Evolutionary conservation across 2,888 invertebrate genomes (phyloP), one percentile per base, ranked within the genome.

Genomic region (Macaria liturata): DNA sequence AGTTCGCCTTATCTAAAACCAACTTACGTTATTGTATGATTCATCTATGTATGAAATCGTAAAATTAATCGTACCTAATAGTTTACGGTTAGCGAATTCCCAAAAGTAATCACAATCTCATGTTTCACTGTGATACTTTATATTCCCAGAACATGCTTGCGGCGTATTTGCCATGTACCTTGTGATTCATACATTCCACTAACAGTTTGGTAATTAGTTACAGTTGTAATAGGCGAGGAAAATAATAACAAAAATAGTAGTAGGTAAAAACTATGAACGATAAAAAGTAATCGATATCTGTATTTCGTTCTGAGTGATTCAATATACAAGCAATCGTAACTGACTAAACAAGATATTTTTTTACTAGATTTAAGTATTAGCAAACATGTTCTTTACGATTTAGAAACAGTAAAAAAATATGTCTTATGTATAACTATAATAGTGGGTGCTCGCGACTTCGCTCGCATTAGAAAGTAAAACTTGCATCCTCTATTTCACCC

Each of bases 51-150:
- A 6, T 37, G 42, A n/a, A 30, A 31, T 32, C 44, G 20, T 44
- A 30, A 44, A 34, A 8, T 32, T 32, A 43, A 50, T 50, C 32
- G 5, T 50, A 45, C 30, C 37, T 37, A 51, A 45, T 37, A 5
- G 34, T 51, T 55, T 57, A 56, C 57, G 42, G 62, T 56, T 59
- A 50, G 57, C 57, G 46, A 54, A 49, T 62, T 67, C 58, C 32
- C 54, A 65, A 65, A 63, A 65, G 58, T 57, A 60, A 61, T 64
- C 57, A 57, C 39, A 34, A 49, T 54, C 49, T 62, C 30, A 40
- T 49, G 57, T 58, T 64, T 61, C 53, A 56, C 42, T 32, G 37
- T n/a, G 48, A 48, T 60, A 51, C 54, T 64, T 57, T 52, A 57
- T 50, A 44, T 65, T 65, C 62, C 50, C 31, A 59, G 65, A 65